Evolutionary conservation across 2,797 vertebrate species (phyloP).

Genomic region (Coendou prehensilis): DNA sequence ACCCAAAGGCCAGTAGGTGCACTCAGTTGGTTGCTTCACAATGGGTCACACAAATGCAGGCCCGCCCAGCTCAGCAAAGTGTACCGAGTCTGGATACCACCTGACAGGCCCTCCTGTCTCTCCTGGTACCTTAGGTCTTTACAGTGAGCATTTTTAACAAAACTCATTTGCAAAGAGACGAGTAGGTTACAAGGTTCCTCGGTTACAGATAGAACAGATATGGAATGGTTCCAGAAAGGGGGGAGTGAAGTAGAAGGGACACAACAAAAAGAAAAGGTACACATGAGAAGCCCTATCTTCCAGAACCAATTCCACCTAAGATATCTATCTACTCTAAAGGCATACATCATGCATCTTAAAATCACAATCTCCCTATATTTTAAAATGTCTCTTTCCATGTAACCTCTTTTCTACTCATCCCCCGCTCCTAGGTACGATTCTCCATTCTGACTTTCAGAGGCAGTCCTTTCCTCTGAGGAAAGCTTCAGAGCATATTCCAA

Average conservation of each 20-base stretch:
- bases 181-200: background rate
- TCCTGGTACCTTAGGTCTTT: background rate
- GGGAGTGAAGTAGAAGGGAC: too few species aligned
- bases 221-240: background rate
- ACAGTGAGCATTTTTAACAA: background rate
- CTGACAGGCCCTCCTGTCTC: background rate
- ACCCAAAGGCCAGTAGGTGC: background rate
- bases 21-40: background rate
- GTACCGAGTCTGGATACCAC: background rate
- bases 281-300: background rate
- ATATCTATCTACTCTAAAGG: background rate
- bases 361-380: background rate
- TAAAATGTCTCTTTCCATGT: background rate
- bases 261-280: background rate
- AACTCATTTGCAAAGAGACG: constrained; percentile 24
- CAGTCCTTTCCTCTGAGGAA: background rate
- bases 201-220: background rate
- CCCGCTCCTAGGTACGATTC: background rate
- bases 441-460: background rate
- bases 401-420: background rate
- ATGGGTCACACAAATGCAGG: background rate
- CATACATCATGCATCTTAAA: background rate
- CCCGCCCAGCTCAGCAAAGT: background rate
- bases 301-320: background rate
- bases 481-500: background rate